Base-by-base conservation (phyloP, 2,888 invertebrate species). In the Anoncus sp. region DNA sequence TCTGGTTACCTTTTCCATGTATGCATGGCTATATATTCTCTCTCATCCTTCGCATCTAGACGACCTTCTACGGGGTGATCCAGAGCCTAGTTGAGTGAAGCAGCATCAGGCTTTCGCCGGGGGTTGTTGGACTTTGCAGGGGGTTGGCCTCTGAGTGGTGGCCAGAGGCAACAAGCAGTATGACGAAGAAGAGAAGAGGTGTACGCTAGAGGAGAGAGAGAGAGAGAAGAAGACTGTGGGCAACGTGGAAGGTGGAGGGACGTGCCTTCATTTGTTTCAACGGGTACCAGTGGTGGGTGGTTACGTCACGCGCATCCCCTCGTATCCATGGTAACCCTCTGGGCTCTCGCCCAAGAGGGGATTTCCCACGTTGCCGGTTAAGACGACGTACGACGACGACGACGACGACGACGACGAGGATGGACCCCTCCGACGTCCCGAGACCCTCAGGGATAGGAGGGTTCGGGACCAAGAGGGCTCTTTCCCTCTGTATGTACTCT, bases 191-290 rank as follows among this genome's bases (percentile, higher is more conserved):
- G 81, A 81, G 80, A 75, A 75, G 79, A 82, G 77, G 75, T 67
- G 45, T 45, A 35, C n/a, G 18, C 40, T 24, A 10, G 80, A 62
- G 60, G 24, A 20, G 53, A 22, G 51, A 38, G 63, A 49, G 31
- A 22, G 47, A 65, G 31, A 55, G 49, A 20, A 63, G 55, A 38
- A 66, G 62, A 62, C 57, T 66, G 73, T 60, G 75, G 75, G 75
- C 57, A 66, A 76, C 49, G 79, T 66, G 74, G 77, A 66, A 78
- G 79, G 75, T 66, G 77, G 77, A 75, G 71, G 87, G 88, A 90
- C 89, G 89, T 88, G 90, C 87, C 90, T 91, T 91, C 91, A 90
- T 91, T 91, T 91, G 91, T 91, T 90, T 91, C 91, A 91, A 84
- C 87, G 88, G 89, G 88, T 84, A 88, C 81, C 81, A 84, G 88